Evolutionary conservation across 2,888 invertebrate species (phyloP).

Genomic region (Stramonita haemastoma): DNA sequence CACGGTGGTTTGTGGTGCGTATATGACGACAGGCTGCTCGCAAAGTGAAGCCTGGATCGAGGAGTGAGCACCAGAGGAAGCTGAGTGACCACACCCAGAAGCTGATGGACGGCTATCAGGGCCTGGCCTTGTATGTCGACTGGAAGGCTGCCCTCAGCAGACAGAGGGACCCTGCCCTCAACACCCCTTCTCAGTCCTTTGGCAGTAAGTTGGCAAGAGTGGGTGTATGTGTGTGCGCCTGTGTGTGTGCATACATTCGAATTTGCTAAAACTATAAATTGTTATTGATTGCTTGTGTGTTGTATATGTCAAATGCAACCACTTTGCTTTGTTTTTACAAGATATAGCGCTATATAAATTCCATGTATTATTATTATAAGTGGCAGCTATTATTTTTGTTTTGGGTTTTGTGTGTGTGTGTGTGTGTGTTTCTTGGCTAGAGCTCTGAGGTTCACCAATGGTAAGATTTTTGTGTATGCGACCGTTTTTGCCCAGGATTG

Average conservation of each 20-base stretch:
- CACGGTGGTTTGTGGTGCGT: not conserved
- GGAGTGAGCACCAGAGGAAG: not conserved
- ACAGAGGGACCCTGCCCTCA: not conserved
- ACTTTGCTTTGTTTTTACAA: no score
- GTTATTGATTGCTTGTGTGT: no score
- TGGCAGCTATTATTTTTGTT: not conserved
- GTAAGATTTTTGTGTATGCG: no score
- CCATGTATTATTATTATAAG: no score
- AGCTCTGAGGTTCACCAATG: no score
- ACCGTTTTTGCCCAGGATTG: no score
- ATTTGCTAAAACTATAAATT: no score
- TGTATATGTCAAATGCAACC: no score
- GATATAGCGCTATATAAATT: no score
- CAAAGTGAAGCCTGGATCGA: not conserved
- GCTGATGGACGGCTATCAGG: slow-evolving; percentile 57
- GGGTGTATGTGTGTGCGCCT: not conserved
- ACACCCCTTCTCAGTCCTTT: slow-evolving; percentile 19
- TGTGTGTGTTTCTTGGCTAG: not conserved
- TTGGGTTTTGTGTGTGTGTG: not conserved
- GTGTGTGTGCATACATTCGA: no score
- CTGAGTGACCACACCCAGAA: not conserved
- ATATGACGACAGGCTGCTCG: not conserved
- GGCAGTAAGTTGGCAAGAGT: slow-evolving; percentile 4
- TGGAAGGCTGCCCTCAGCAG: slow-evolving; percentile 51
- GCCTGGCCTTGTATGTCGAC: slow-evolving; percentile 62